A percentile compares a stretch with the other conserved stretches of the same genome.
These are phyloP conservation scores for Leptoclinus maculatus DNA, from an alignment of 2,797 vertebrate species.

Conservation along the genomic window DNA sequence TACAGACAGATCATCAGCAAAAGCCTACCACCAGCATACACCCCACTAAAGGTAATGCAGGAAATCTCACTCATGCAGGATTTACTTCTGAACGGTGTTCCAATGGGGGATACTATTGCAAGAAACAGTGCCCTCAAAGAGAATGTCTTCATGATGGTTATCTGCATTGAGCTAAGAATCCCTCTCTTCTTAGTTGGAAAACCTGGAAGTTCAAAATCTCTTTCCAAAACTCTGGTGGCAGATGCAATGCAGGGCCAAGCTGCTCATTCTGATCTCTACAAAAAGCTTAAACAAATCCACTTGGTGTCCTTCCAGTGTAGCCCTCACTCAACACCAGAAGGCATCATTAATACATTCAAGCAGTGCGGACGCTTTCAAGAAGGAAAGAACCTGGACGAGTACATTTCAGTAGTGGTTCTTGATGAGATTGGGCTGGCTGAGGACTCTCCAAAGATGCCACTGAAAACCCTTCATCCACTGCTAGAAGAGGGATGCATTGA, in stretches of 20 bases:
- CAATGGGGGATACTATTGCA: conserved; percentile 90
- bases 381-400: conserved; percentile 92
- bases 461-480: conserved; percentile 96
- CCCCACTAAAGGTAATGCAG: conserved; percentile 78
- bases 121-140: conserved; percentile 94
- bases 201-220: conserved; percentile 97
- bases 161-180: conserved; percentile 96
- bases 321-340: conserved; percentile 96
- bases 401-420: conserved; percentile 95
- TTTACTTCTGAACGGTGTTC: conserved; percentile 89
- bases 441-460: conserved; percentile 96
- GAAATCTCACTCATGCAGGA: conserved; percentile 92
- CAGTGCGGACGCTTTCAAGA: conserved; percentile 97
- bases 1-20: conserved; percentile 85
- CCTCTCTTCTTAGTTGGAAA: conserved; percentile 98
- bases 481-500: conserved; percentile 97
- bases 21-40: conserved; percentile 78
- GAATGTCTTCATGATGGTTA: conserved; percentile 99
- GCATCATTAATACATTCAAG: conserved; percentile 95
- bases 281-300: conserved; percentile 92
- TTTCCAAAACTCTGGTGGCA: conserved; percentile 96
- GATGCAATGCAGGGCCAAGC: conserved; percentile 97
- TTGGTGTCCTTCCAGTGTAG: conserved; percentile 98
- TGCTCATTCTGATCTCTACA: conserved; percentile 90
- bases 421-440: conserved; percentile 98